Percentiles rank a stretch among this genome's conserved stretches.
These are phyloP conservation scores for Muscina levida DNA, from an alignment of 2,888 invertebrate species.

Conservation along the genomic window DNA sequence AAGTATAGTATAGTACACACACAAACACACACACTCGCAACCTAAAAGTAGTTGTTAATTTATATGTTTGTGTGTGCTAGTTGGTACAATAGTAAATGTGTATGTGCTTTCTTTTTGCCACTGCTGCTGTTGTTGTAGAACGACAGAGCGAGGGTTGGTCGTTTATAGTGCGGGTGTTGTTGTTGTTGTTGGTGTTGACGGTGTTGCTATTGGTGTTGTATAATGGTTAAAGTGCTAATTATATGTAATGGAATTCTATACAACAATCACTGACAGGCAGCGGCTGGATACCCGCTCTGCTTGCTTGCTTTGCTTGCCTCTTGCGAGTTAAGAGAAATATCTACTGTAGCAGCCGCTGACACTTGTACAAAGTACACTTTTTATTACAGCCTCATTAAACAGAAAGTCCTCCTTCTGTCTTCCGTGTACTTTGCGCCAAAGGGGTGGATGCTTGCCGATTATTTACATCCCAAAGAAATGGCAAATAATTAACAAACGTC, in stretches of 20 bases:
- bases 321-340: conserved; percentile 23
- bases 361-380: conserved; percentile 5
- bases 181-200: background rate
- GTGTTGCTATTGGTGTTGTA: background rate
- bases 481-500: background rate
- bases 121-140: too few relatives aligned
- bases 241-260: conserved; percentile 25
- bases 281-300: too few relatives aligned
- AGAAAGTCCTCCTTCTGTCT: background rate
- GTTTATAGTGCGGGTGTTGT: background rate
- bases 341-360: background rate
- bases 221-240: conserved; percentile 36
- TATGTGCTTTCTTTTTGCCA: background rate
- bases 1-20: too few relatives aligned
- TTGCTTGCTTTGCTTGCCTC: too few relatives aligned
- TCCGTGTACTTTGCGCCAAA: too few relatives aligned
- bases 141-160: background rate
- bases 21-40: conserved; percentile 12
- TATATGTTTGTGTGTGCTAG: conserved; percentile 33
- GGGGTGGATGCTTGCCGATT: background rate
- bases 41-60: conserved; percentile 33
- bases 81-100: conserved; percentile 33
- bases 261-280: conserved; percentile 2
- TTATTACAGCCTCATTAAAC: background rate
- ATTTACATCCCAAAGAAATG: background rate